Conservation (phyloP, 2,797 vertebrate species). For the Gallinago nigripennis region DNA sequence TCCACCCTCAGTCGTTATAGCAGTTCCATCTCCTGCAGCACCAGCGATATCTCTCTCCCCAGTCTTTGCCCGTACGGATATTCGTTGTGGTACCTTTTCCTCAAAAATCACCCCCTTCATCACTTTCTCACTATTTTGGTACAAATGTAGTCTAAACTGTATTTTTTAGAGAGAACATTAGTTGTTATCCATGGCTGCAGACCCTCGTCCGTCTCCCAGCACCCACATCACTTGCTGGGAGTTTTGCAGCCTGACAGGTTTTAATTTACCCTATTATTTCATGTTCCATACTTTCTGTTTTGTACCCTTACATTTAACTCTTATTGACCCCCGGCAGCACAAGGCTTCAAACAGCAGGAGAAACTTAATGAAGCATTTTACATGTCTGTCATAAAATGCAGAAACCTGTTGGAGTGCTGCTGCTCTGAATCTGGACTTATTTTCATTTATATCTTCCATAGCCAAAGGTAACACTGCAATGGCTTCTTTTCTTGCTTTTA, state of each 20-base stretch:
- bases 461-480: not conserved
- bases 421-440: not conserved
- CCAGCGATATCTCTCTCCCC: not conserved
- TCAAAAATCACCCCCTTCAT: not conserved
- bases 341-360: not conserved
- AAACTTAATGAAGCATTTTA: not conserved
- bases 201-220: not conserved
- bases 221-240: rapidly evolving
- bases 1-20: not conserved
- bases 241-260: not conserved
- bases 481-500: not conserved
- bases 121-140: not conserved
- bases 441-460: not conserved
- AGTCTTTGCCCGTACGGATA: not conserved
- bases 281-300: not conserved
- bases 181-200: not conserved
- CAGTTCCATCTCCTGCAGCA: not conserved
- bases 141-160: rapidly evolving
- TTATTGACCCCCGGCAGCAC: not conserved
- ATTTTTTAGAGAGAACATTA: not conserved
- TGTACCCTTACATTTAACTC: not conserved
- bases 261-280: not conserved
- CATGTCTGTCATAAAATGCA: rapidly evolving
- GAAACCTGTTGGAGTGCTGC: not conserved
- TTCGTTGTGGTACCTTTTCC: not conserved